Base-by-base conservation (phyloP, 30 jellyfish, hydroid and myxozoan genomes). In the Turritopsis rubra region DNA sequence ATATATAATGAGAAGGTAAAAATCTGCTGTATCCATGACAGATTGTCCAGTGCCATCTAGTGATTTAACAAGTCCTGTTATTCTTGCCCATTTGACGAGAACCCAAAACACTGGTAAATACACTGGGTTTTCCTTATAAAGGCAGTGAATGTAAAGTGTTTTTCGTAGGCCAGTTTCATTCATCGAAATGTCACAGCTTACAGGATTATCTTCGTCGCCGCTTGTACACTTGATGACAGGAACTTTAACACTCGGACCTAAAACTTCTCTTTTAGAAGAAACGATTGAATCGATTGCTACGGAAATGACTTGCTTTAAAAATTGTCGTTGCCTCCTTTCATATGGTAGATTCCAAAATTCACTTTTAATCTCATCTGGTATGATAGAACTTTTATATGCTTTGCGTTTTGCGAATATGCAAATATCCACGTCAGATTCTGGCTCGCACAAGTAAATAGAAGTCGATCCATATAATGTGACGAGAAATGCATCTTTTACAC, bases 11-110 rank as follows among this genome's bases (percentile, higher is more conserved):
- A 89, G 77, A 4, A 71, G 81, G 68, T 89, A 89, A 54, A 89
- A 89, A 53, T 89, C 96, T n/a, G 96, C 96, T 4, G 93, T 53
- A 22, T 89, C 96, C 28, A 89, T 79, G 28, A 84, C 73, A 28
- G 85, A 79, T 26, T 79, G 29, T 26, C 27, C 90, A 53, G 71
- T 18, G 71, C n/a, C 31, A 29, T 21, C 28, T 28, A 76, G 88
- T 21, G 93, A 84, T 68, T 84, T 84, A 26, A 89, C 82, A 54
- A 89, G 29, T 20, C 96, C 96, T 9, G 75, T 85, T 1, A 77
- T 52, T 30, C 96, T 28, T 31, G 96, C 96, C 96, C 96, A 89
- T 19, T 83, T 73, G 77, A 89, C 96, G 72, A 89, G 92, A 27
- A 89, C 52, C 96, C 96, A 89, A 41, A 89, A 53, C 52, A 89